These are phyloP conservation scores for Acholoe squamosa DNA, from an alignment of 2,888 invertebrate genomes.

Conservation along the genomic window DNA sequence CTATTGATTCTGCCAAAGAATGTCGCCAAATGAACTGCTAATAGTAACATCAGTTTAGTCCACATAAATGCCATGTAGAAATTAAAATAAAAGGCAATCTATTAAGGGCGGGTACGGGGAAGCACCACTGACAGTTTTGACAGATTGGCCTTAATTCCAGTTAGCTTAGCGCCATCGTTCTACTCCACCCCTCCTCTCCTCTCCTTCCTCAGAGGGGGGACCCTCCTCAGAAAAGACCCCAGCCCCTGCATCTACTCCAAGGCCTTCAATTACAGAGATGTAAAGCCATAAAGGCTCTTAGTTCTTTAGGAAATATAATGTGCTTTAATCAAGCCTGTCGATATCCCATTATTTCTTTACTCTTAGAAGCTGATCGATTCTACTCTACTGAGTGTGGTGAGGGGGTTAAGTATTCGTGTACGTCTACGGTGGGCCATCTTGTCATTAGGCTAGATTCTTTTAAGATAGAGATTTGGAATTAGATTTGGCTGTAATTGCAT, in stretches of 20 bases:
- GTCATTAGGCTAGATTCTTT: not conserved
- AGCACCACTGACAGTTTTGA: constrained; percentile 21
- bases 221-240: not conserved
- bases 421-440: not conserved
- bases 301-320: constrained; percentile 20
- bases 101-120: not conserved
- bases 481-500: not conserved
- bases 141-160: constrained; percentile 39
- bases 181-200: not conserved
- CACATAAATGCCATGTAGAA: not conserved
- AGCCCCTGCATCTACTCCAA: not conserved
- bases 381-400: not conserved
- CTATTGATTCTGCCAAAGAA: not conserved
- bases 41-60: constrained; percentile 15
- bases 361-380: constrained; percentile 4
- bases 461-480: not conserved
- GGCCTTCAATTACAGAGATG: constrained; percentile 4
- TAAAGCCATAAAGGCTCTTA: not conserved
- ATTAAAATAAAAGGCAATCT: constrained; percentile 29
- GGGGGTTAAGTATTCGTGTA: not conserved
- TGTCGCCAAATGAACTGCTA: constrained; percentile 19
- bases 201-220: not conserved
- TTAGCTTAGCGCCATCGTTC: not conserved
- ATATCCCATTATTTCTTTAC: not conserved
- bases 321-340: constrained; percentile 13